Percentiles rank a stretch among this genome's conserved stretches.
Conservation (phyloP, 2,113 vertebrate genomes). For the human (Homo sapiens) region DNA sequence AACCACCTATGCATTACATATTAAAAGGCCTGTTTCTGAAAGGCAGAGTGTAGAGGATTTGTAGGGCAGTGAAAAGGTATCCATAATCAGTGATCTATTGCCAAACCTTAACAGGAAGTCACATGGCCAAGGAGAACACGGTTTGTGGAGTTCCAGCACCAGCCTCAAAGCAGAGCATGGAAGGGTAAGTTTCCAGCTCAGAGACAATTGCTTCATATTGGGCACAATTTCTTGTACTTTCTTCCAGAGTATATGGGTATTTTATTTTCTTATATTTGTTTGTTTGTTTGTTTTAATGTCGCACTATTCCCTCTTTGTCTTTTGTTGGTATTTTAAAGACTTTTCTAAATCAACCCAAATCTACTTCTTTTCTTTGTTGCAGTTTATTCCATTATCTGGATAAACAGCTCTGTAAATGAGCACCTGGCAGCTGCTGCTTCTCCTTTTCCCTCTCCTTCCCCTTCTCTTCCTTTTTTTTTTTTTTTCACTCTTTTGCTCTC, state of each 20-base stretch:
- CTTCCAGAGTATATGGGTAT: not conserved
- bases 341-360: not conserved
- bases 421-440: not conserved
- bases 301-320: not conserved
- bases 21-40: not conserved
- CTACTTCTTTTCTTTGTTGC: not conserved
- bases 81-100: not conserved
- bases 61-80: not conserved
- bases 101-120: not conserved
- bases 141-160: not conserved
- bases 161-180: not conserved
- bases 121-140: not conserved
- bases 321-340: not conserved
- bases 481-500: not conserved
- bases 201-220: not conserved
- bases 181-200: not conserved
- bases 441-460: rapidly evolving
- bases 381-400: not conserved
- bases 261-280: not conserved
- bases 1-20: not conserved
- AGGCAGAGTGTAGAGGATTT: not conserved
- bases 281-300: not conserved
- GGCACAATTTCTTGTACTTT: not conserved
- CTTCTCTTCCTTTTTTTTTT: not conserved
- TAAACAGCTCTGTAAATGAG: not conserved